These are phyloP conservation scores for Arnoldichthys spilopterus DNA, from an alignment of 2,797 vertebrate genomes.

Conservation along the genomic window DNA sequence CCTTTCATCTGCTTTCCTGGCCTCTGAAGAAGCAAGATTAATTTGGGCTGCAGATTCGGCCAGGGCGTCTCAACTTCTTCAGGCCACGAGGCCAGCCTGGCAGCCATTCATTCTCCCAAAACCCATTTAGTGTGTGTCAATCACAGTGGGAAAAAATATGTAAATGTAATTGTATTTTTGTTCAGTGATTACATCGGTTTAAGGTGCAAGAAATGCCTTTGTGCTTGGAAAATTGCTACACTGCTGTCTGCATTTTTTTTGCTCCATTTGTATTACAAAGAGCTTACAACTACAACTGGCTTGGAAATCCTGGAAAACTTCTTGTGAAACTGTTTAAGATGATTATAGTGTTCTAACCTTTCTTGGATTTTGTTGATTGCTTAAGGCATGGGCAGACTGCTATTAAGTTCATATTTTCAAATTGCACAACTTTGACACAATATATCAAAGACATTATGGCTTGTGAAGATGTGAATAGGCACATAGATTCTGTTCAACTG, in stretches of 20 bases:
- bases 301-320: neutral
- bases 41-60: neutral
- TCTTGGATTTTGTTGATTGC: neutral
- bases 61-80: neutral
- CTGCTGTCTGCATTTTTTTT: neutral
- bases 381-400: neutral
- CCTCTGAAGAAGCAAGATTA: neutral
- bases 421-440: neutral
- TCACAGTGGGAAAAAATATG: neutral
- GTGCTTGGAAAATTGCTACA: neutral
- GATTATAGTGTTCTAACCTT: no score
- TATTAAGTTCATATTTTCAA: neutral
- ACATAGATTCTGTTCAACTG: neutral
- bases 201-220: neutral
- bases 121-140: slow-evolving; percentile 1
- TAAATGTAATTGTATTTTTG: neutral
- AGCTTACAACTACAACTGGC: neutral
- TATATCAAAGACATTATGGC: neutral
- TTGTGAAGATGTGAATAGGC: neutral
- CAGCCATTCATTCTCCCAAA: neutral
- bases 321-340: neutral
- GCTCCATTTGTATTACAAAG: neutral
- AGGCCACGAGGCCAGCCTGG: neutral
- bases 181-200: neutral
- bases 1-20: slow-evolving; percentile 35